phyloP scores from a whole-genome alignment of 2,888 invertebrate genomes.

The Acronicta psi region DNA sequence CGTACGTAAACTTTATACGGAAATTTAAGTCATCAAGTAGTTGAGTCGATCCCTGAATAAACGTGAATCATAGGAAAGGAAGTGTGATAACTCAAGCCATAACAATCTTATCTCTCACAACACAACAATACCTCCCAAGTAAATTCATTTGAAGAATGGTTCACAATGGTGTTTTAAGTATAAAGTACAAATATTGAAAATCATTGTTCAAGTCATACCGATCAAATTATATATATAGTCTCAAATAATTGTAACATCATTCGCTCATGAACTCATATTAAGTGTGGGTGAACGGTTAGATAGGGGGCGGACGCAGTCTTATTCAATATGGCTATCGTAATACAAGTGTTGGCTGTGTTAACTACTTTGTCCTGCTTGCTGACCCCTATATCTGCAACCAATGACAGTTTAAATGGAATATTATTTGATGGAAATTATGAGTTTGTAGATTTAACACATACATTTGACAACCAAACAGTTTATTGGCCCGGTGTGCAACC shows the following conservation, averaged over 20 bases:
- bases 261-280: neutral
- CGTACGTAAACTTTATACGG: no score
- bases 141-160: neutral
- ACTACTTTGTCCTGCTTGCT: slow-evolving; percentile 30
- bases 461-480: slow-evolving; percentile 70
- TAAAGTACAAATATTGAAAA: neutral
- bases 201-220: neutral
- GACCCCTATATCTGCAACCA: slow-evolving; percentile 29
- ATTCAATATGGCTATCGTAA: slow-evolving; percentile 55
- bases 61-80: slow-evolving; percentile 5
- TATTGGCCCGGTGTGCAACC: slow-evolving; percentile 67
- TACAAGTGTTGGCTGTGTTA: slow-evolving; percentile 36
- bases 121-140: neutral
- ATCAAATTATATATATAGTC: neutral
- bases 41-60: neutral
- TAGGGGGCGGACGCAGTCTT: slow-evolving; percentile 19
- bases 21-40: no score
- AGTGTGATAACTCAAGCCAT: neutral
- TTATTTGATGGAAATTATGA: slow-evolving; percentile 71
- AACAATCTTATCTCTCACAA: slow-evolving; percentile 2
- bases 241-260: neutral
- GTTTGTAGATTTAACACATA: slow-evolving; percentile 73
- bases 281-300: neutral
- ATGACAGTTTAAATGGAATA: slow-evolving; percentile 61
- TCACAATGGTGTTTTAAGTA: slow-evolving; percentile 4